Evolutionary conservation across 2,888 invertebrate species (phyloP), one percentile per base, ranked within the genome.

Genomic region (Lapara coniferarum): DNA sequence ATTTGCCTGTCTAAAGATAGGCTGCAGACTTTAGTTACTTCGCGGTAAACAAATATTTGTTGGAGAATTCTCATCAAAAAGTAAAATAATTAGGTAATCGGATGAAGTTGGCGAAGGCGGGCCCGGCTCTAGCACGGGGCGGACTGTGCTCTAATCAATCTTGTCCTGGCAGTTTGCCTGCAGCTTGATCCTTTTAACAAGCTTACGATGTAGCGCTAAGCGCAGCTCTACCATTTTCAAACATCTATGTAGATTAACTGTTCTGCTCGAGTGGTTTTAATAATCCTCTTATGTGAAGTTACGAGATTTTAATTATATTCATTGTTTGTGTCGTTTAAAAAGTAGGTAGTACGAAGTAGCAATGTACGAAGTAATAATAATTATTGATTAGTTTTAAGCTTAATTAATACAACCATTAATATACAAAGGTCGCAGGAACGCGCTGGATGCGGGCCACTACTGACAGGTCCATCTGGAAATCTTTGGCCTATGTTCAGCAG

Each of bases 171-270:
- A 71, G 49, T 52, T 67, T 74, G 75, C 76, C 75, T 70, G 71
- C 68, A 72, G 70, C 71, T 70, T 71, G 74, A 73, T 66, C 74
- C 72, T 72, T 75, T 72, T 77, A 77, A 75, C 72, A 73, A 75
- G 74, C 68, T 70, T 70, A 70, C 70, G 67, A 75, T 75, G 72
- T 69, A 66, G 63, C 52, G 49, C 68, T 57, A 13, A 19, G 59
- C 59, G 44, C 53, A 7, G 13, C 52, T 52, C 19, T 19, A 63
- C 56, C 44, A 63, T 58, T 30, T 53, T 46, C 63, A 59, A 53
- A 16, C 16, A 19, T 55, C 51, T 63, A 69, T 53, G 68, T 68
- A 71, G 71, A 72, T 74, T 72, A 63, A 72, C 70, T 55, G 68
- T 69, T 46, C 63, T 12, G 68, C 59, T 6, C 8, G 30, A 16